phyloP scores from a whole-genome alignment of 1,140 invertebrate species.

The Drosophila tristis region DNA sequence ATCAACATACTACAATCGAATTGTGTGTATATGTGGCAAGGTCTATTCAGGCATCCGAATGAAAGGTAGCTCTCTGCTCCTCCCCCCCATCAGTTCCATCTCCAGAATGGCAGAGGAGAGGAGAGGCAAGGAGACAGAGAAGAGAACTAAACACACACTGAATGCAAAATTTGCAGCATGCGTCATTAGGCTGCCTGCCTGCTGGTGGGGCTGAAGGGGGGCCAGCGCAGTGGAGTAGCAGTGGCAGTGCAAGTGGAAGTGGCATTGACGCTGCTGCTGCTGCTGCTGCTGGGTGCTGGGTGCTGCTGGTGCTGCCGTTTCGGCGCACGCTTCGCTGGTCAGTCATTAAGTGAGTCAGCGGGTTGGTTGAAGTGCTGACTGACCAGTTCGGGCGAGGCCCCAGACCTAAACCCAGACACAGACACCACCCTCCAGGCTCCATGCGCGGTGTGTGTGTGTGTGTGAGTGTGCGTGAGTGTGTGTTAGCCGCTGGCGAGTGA shows the following conservation, averaged over 20 bases:
- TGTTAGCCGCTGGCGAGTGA: too few relatives aligned
- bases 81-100: too few relatives aligned
- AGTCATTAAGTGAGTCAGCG: slow-evolving; percentile 59
- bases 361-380: slow-evolving; percentile 28
- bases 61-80: too few relatives aligned
- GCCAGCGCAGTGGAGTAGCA: neutral
- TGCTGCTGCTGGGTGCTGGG: slow-evolving; percentile 1
- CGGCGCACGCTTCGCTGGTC: slow-evolving; percentile 52
- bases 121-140: slow-evolving; percentile 6
- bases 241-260: too few relatives aligned
- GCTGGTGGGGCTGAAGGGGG: neutral
- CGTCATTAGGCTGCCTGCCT: slow-evolving; percentile 47
- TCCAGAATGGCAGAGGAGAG: neutral
- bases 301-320: slow-evolving; percentile 24
- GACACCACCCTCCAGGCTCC: neutral
- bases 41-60: too few relatives aligned
- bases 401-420: slow-evolving; percentile 5
- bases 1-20: too few relatives aligned
- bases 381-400: slow-evolving; percentile 22
- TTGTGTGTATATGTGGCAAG: too few relatives aligned
- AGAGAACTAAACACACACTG: slow-evolving; percentile 60
- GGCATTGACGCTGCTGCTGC: slow-evolving; percentile 8
- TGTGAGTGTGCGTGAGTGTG: too few relatives aligned
- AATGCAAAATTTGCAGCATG: slow-evolving; percentile 60
- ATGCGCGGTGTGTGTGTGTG: too few relatives aligned